phyloP scores from a whole-genome alignment of 2,113 vertebrate genomes.

The Capreolus pygargus region DNA sequence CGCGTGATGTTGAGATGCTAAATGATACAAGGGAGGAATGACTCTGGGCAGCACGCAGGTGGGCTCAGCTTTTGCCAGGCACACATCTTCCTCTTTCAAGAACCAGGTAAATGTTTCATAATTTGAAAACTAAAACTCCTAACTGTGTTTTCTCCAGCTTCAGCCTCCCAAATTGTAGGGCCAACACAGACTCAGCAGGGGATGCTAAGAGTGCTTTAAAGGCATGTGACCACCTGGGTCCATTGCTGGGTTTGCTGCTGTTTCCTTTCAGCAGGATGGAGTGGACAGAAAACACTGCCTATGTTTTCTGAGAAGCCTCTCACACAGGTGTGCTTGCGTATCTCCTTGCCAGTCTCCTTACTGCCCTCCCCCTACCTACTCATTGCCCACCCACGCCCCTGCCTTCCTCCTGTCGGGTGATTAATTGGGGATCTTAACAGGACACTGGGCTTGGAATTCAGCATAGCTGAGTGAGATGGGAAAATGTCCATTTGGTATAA shows the following conservation, averaged over 20 bases:
- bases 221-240: background rate
- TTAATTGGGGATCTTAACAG: slow-evolving; percentile 25
- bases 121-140: background rate
- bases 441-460: slow-evolving; percentile 15
- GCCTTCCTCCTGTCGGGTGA: background rate
- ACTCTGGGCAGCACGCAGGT: background rate
- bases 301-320: background rate
- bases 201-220: background rate
- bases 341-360: background rate
- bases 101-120: background rate
- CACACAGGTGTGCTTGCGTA: background rate
- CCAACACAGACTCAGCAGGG: background rate
- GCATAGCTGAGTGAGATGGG: background rate
- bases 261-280: background rate
- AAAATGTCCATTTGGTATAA: background rate
- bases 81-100: background rate
- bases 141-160: background rate
- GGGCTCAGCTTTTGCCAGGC: background rate
- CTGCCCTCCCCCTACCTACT: background rate
- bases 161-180: background rate
- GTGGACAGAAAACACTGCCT: background rate
- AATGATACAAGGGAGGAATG: background rate
- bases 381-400: background rate
- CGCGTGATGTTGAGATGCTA: rapidly evolving
- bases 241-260: background rate